These are phyloP conservation scores for Scomberomorus guttatus DNA, from an alignment of 2,797 vertebrate genomes.

Conservation along the genomic window DNA sequence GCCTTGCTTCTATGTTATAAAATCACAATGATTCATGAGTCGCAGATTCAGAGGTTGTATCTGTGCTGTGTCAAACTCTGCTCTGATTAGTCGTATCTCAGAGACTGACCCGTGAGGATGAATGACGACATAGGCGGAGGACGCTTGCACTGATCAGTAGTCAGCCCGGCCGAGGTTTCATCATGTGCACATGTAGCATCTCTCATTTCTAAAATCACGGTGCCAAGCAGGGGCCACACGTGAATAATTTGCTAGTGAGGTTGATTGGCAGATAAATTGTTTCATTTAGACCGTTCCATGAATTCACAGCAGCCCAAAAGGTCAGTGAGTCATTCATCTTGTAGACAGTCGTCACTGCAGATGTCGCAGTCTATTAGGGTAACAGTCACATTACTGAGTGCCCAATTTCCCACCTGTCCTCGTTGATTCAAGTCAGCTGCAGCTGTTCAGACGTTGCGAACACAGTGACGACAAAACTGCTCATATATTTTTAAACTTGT, in stretches of 20 bases:
- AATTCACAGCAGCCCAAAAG: slow-evolving; percentile 31
- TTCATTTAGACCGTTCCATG: slow-evolving; percentile 22
- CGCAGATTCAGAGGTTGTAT: neutral
- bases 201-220: slow-evolving; percentile 18
- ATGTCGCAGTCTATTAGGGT: slow-evolving; percentile 10
- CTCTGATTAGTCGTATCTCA: neutral
- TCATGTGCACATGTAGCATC: slow-evolving; percentile 4
- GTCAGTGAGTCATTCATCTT: slow-evolving; percentile 28
- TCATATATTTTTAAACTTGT: neutral
- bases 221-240: neutral
- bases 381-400: slow-evolving; percentile 24
- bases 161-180: slow-evolving; percentile 8
- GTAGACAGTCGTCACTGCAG: neutral
- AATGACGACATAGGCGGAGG: slow-evolving; percentile 8
- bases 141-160: slow-evolving; percentile 2
- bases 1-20: slow-evolving; percentile 1
- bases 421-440: slow-evolving; percentile 36
- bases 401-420: slow-evolving; percentile 12
- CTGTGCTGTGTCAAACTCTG: neutral
- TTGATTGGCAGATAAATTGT: slow-evolving; percentile 24
- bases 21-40: neutral
- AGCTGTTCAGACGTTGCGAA: neutral
- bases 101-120: neutral
- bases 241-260: neutral
- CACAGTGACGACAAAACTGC: slow-evolving; percentile 5